phyloP scores from a whole-genome alignment of 2,113 vertebrate genomes.

The Alexandromys fortis region DNA sequence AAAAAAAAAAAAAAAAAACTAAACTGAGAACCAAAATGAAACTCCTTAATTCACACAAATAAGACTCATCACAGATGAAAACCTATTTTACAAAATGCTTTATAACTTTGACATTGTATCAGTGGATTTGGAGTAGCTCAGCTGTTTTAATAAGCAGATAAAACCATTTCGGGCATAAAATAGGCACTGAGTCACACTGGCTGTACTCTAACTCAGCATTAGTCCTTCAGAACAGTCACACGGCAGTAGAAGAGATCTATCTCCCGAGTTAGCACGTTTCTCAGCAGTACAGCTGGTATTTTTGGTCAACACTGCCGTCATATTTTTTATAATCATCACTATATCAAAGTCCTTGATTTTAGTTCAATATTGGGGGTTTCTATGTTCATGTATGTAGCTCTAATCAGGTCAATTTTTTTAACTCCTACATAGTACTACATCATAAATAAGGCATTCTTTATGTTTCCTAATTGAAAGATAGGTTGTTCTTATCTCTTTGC shows the following conservation, averaged over 20 bases:
- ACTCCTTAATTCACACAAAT: constrained; percentile 20
- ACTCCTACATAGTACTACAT: not conserved
- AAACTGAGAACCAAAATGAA: not conserved
- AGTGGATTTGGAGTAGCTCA: not conserved
- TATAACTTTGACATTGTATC: not conserved
- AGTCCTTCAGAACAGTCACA: constrained; percentile 3
- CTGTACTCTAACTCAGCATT: constrained; percentile 21
- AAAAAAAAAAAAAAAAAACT: not conserved
- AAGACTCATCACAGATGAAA: not conserved
- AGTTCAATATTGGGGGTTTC: constrained; percentile 21
- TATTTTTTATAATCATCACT: not conserved
- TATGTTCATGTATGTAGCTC: not conserved
- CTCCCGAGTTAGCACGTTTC: not conserved
- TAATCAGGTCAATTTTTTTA: not conserved
- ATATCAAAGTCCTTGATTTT: not conserved
- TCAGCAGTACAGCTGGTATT: not conserved
- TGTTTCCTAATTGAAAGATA: not conserved
- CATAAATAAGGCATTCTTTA: not conserved
- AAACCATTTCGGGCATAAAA: constrained; percentile 5
- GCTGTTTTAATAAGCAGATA: constrained; percentile 7
- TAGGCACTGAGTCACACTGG: not conserved
- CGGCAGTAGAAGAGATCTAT: not conserved
- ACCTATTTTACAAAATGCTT: not conserved
- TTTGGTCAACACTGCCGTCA: not conserved
- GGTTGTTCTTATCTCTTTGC: not conserved